Percentiles rank a stretch among this genome's conserved stretches.
phyloP scores from a whole-genome alignment of 37 sponge, comb jelly and placozoan species.

The Sycon ciliatum region DNA sequence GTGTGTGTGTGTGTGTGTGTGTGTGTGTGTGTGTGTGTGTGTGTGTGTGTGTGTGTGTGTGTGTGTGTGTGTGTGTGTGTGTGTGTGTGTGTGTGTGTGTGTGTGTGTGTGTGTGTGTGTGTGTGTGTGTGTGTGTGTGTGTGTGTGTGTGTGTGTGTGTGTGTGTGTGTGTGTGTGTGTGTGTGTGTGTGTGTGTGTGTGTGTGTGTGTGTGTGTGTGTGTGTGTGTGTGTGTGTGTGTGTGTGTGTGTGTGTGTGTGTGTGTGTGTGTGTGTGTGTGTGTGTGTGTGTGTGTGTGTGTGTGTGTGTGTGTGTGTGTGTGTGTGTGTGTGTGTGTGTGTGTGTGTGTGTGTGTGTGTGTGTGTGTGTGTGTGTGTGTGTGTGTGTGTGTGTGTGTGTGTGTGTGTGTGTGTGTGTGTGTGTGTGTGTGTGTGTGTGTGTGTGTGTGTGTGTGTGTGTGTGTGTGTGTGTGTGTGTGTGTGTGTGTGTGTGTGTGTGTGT shows the following conservation, averaged over 20 bases:
- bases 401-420: constrained; percentile 5
- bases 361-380: constrained; percentile 5
- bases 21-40: constrained; percentile 5
- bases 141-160: constrained; percentile 5
- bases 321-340: constrained; percentile 5
- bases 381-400: constrained; percentile 5
- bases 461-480: constrained; percentile 5
- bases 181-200: constrained; percentile 5
- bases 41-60: constrained; percentile 5
- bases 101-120: constrained; percentile 5
- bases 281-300: constrained; percentile 5
- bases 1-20: constrained; percentile 5
- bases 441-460: constrained; percentile 5
- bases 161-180: constrained; percentile 5
- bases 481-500: constrained; percentile 5
- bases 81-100: constrained; percentile 5
- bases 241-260: constrained; percentile 5
- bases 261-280: constrained; percentile 5
- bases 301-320: constrained; percentile 5
- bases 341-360: constrained; percentile 5
- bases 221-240: constrained; percentile 5
- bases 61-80: constrained; percentile 5
- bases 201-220: constrained; percentile 5
- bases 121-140: constrained; percentile 5
- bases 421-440: constrained; percentile 5